Conservation (phyloP, 2,888 invertebrate genomes). For the Hylaea fasciaria region DNA sequence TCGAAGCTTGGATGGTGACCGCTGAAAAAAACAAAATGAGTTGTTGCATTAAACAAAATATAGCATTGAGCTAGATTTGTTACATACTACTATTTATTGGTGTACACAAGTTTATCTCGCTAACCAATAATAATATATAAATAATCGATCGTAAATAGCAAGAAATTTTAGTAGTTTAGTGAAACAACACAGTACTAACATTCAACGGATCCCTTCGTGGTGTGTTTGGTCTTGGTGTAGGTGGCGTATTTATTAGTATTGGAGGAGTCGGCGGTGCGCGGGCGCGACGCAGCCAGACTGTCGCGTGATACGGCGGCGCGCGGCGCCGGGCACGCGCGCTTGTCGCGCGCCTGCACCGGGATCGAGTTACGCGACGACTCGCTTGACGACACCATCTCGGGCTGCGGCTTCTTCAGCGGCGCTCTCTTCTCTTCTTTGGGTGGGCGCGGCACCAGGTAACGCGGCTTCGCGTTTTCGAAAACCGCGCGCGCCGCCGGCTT, state of each 20-base stretch:
- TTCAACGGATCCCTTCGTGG: constrained; percentile 58
- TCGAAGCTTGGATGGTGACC: neutral
- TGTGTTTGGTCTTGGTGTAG: constrained; percentile 67
- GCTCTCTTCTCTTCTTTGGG: constrained; percentile 41
- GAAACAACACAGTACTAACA: constrained; percentile 56
- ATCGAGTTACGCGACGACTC: constrained; percentile 89
- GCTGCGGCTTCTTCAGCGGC: constrained; percentile 44
- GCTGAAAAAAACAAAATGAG: constrained; percentile 11
- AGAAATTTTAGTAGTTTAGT: neutral
- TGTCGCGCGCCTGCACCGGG: constrained; percentile 80
- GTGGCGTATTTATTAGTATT: constrained; percentile 72
- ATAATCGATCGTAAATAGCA: too few species aligned
- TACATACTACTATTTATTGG: too few species aligned
- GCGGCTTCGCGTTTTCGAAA: constrained; percentile 79
- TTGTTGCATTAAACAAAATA: too few species aligned
- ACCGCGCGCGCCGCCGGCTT: constrained; percentile 41
- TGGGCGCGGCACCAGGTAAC: constrained; percentile 86
- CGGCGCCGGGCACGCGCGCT: constrained; percentile 67
- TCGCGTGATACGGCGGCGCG: constrained; percentile 40
- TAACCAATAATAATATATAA: too few species aligned
- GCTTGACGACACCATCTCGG: constrained; percentile 81
- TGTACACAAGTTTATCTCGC: too few species aligned
- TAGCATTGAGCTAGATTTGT: too few species aligned
- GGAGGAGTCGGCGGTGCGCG: constrained; percentile 76
- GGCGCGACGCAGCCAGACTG: constrained; percentile 72